A percentile compares a stretch with the other conserved stretches of the same genome.
These are phyloP conservation scores for Jacana jacana DNA, from an alignment of 2,113 vertebrate genomes.

Conservation along the genomic window DNA sequence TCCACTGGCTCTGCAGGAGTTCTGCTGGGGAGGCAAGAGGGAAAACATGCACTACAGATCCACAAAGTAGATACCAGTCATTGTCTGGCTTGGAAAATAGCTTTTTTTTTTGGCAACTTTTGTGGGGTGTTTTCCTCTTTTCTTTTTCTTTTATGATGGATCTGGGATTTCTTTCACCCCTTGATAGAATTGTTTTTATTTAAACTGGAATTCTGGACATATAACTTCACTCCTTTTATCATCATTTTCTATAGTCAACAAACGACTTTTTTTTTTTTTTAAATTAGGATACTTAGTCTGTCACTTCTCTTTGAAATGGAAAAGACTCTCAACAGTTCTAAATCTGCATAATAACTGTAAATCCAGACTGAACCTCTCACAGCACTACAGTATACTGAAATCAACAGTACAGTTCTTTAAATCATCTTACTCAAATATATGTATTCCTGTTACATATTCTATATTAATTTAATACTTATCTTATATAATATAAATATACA, in stretches of 20 bases:
- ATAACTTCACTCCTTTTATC: not conserved
- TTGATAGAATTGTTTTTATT: not conserved
- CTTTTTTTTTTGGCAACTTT: not conserved
- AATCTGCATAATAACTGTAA: not conserved
- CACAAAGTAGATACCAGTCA: not conserved
- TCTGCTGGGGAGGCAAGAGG: not conserved
- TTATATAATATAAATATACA: not conserved
- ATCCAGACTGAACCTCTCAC: not conserved
- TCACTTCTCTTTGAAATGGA: not conserved
- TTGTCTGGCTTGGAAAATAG: not conserved
- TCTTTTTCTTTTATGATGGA: not conserved
- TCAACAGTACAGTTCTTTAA: not conserved
- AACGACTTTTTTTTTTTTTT: not conserved
- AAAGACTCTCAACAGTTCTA: not conserved
- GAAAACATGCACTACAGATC: not conserved
- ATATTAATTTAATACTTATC: not conserved
- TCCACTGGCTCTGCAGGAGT: slow-evolving; percentile 3
- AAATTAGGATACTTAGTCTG: not conserved
- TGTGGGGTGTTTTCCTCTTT: not conserved
- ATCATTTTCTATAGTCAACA: not conserved
- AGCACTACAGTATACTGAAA: not conserved
- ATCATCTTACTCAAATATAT: not conserved
- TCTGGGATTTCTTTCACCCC: not conserved
- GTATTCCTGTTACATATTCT: not conserved
- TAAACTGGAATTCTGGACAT: not conserved